phyloP scores from a whole-genome alignment of 2,797 vertebrate genomes.

The Borostomias antarcticus region DNA sequence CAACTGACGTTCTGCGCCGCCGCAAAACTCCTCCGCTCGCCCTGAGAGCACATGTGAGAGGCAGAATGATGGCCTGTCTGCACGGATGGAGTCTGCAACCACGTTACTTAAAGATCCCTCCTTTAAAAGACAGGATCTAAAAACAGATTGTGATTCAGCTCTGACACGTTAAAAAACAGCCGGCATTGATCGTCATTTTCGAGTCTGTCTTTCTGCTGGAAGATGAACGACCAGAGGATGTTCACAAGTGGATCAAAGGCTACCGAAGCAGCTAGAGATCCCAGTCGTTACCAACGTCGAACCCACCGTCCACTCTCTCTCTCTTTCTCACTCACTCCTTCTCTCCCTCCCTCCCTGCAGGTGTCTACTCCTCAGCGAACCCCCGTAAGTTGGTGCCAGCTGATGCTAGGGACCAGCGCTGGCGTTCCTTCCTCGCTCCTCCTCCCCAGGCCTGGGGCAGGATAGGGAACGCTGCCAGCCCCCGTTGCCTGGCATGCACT shows the following conservation, averaged over 20 bases:
- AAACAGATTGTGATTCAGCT: too few species aligned
- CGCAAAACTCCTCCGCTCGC: conserved; percentile 20
- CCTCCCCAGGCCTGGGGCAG: conserved; percentile 27
- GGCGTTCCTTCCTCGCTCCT: conserved; percentile 14
- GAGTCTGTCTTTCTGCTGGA: conserved; percentile 9
- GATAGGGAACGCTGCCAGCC: conserved; percentile 45
- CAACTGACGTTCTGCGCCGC: too few species aligned
- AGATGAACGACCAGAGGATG: conserved; percentile 25
- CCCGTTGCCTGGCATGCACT: conserved; percentile 49
- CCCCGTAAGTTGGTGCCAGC: conserved; percentile 22
- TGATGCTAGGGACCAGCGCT: conserved; percentile 24
- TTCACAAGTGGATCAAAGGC: conserved; percentile 4
- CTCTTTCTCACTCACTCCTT: background rate
- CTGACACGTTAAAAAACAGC: too few species aligned
- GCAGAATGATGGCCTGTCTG: background rate
- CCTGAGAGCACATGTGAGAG: conserved; percentile 30
- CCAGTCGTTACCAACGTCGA: background rate
- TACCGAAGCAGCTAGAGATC: background rate
- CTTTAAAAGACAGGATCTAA: too few species aligned
- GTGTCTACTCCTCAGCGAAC: conserved; percentile 33
- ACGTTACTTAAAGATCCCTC: too few species aligned
- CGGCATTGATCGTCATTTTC: conserved; percentile 34
- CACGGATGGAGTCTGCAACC: conserved; percentile 19
- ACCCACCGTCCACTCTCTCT: too few species aligned
- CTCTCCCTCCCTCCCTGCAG: conserved; percentile 38